Base-by-base conservation (phyloP, 2,797 vertebrate species). In the Myiotriccus ornatus region DNA sequence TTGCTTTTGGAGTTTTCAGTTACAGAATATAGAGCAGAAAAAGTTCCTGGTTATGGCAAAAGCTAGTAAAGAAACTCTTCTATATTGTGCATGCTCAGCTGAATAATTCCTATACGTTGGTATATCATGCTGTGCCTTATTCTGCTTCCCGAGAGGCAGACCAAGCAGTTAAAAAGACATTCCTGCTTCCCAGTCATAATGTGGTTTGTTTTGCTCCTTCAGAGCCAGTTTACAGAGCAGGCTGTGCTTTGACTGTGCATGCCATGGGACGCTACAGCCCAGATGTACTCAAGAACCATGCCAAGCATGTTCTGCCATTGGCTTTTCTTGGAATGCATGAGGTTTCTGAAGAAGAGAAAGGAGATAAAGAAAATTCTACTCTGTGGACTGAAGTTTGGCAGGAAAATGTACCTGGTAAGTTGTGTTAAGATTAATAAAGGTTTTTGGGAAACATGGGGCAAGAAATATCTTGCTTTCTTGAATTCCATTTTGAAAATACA, bases 261-360 rank as follows among this genome's bases (percentile, higher is more conserved):
- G 98, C 99, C 59, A 98, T 99, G 97, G 99, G 99, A 88, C 99
- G 99, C 93, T 99, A 99, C 94, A 99, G 99, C 59, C 99, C 99
- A 0, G 99, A 99, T 16, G 98, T 99, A 47, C 95, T 99, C 94
- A 99, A 99, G 98, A 98, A 97, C 87, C 99, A 99, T 12, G 98
- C 98, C 14, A 98, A 98, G 25, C 97, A 99, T 55, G 98, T 98
- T 20, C 98, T 99, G 79, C 99, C 99, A 0, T 96, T 99, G 97
- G 99, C 99, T 20, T 99, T 99, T 97, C 97, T 99, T 81, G 99
- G 99, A 57, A 99, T 99, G 99, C 99, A 99, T 80, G 99, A 99
- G 95, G 97, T 98, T 25, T 53, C 98, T 0, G 98, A 99, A 59
- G 99, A 98, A 76, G 99, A 99, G 86, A 98, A 98, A 94, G 98